These are phyloP conservation scores for Lydus trimaculatus DNA, from an alignment of 2,888 invertebrate species.

Conservation along the genomic window DNA sequence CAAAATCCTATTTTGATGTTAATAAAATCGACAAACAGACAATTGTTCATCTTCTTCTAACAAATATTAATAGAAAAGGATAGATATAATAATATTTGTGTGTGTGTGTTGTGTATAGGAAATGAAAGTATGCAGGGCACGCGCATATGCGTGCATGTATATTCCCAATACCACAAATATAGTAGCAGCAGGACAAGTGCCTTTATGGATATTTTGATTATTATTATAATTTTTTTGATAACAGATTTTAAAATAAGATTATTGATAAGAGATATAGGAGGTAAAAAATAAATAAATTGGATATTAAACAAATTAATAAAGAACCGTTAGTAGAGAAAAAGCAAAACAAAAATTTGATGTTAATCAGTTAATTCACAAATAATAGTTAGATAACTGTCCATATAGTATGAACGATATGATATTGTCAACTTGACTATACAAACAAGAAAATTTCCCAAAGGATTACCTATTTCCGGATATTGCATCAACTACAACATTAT, in stretches of 20 bases:
- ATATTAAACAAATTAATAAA: background rate
- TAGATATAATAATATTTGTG: slow-evolving; percentile 4
- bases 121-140: slow-evolving; percentile 28
- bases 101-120: slow-evolving; percentile 14
- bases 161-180: background rate
- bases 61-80: slow-evolving; percentile 23
- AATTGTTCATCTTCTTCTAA: slow-evolving; percentile 27
- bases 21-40: slow-evolving; percentile 47
- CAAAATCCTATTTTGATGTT: slow-evolving; percentile 31
- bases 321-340: background rate
- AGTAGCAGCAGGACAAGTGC: slow-evolving; percentile 15
- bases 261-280: background rate
- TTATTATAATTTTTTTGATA: background rate
- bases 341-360: background rate
- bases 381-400: background rate
- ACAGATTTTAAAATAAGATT: background rate
- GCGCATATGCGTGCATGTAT: slow-evolving; percentile 30
- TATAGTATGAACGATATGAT: background rate
- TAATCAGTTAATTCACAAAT: background rate
- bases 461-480: background rate
- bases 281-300: slow-evolving; percentile 1
- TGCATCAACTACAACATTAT: background rate
- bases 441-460: no score
- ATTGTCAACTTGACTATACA: no score
- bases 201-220: slow-evolving; percentile 14